Base-by-base conservation (phyloP, 2,888 invertebrate genomes). In the Hermodice carunculata region DNA sequence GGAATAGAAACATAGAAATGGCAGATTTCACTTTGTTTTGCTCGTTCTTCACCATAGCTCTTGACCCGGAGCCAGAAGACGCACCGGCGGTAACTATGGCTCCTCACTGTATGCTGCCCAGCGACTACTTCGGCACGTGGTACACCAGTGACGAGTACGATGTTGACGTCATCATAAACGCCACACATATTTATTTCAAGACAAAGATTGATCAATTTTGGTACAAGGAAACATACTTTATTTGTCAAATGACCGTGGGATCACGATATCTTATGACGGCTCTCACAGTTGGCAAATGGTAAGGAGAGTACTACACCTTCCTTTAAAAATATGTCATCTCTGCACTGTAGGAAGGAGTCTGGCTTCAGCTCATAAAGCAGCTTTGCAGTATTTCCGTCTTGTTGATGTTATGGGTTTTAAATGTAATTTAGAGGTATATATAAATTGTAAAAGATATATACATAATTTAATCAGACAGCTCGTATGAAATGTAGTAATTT, bases 91-190 rank as follows among this genome's bases (percentile, higher is more conserved):
- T 26, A n/a, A 64, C 67, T 53, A 57, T 96, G 0, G 92, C 92
- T 74, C 93, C 96, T 5, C 94, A 94, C 0, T 98, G 98, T 81
- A 91, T 94, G 46, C 86, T 98, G 66, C 96, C 98, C 0, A 93
- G 95, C 84, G 96, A 98, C 85, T 96, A 95, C 86, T 91, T 92
- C 0, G 97, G 98, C 0, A 91, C 93, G 28, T 98, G 97, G 97
- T 94, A 96, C 57, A 98, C 98, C 81, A 97, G 97, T 0, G 96
- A 96, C 14, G 97, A 98, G 82, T 93, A 96, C 70, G 96, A 97
- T 85, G 97, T 97, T 0, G 94, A 96, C 42, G 83, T 85, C n/a
- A 58, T 54, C 11, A 95, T 98, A 42, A 98, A 98, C 81, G 94
- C 95, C 81, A 98, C 98, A 0, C 97, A 98, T 81, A 95, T 98